Conservation (phyloP, 2,113 vertebrate species). For the Trachemys scripta region DNA sequence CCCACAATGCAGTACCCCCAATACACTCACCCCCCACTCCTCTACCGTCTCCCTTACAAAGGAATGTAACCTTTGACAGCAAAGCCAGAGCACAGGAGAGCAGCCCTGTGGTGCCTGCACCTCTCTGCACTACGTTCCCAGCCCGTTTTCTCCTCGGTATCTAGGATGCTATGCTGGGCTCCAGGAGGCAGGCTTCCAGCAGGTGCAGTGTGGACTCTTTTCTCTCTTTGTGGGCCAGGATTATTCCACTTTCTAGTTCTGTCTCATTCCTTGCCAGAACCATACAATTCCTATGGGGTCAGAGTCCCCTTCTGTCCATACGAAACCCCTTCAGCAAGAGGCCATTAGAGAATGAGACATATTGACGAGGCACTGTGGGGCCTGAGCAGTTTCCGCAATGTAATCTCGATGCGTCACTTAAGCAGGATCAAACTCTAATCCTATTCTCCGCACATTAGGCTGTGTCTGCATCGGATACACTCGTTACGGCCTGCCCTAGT, state of each 20-base stretch:
- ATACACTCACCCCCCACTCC: not conserved
- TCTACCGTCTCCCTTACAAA: not conserved
- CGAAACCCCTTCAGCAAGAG: not conserved
- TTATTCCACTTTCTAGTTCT: not conserved
- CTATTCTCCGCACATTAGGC: constrained; percentile 24
- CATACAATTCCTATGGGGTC: rapidly evolving
- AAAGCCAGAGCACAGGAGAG: not conserved
- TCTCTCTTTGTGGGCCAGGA: rapidly evolving
- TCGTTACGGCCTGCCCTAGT: not conserved
- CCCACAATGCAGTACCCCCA: too few species aligned
- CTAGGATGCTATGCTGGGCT: not conserved
- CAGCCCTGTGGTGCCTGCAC: not conserved
- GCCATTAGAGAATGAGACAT: not conserved
- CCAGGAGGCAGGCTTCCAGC: not conserved
- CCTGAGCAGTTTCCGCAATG: rapidly evolving
- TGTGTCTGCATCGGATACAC: not conserved
- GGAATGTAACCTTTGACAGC: not conserved
- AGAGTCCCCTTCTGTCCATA: not conserved
- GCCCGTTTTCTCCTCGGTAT: not conserved
- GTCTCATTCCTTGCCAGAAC: not conserved
- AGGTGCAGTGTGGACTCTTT: not conserved
- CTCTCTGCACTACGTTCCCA: not conserved
- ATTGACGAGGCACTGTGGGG: not conserved
- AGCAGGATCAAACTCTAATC: constrained; percentile 48
- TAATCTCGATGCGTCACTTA: not conserved